Percentiles rank a stretch among this genome's conserved stretches.
These are phyloP conservation scores for Ceramica pisi DNA, from an alignment of 2,888 invertebrate genomes.

Conservation along the genomic window DNA sequence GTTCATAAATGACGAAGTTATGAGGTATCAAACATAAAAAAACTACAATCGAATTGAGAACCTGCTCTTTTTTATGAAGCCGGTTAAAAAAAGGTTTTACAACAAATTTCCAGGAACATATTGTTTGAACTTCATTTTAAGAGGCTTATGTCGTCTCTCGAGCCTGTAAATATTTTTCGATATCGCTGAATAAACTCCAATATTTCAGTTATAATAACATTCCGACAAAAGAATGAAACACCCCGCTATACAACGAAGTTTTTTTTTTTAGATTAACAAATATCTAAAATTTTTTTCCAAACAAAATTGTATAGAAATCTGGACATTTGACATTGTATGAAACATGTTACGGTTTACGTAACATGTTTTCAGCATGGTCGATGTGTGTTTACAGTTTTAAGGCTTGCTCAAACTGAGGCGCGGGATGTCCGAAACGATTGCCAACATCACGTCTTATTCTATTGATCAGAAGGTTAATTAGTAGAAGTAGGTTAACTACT, in stretches of 20 bases:
- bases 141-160: not conserved
- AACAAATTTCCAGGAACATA: not conserved
- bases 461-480: no score
- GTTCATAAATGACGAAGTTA: no score
- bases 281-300: constrained; percentile 1
- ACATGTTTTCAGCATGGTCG: no score
- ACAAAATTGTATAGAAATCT: constrained; percentile 20
- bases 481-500: no score
- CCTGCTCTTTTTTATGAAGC: no score
- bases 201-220: not conserved
- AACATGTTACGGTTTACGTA: no score
- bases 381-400: constrained; percentile 25
- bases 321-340: no score
- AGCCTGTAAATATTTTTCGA: not conserved
- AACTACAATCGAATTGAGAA: no score
- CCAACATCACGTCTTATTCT: not conserved
- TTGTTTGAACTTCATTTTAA: not conserved
- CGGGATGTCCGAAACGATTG: not conserved
- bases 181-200: not conserved
- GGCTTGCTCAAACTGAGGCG: not conserved
- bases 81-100: no score
- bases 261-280: not conserved
- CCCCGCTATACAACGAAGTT: no score
- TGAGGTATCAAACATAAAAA: no score
- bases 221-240: not conserved